These are phyloP conservation scores for Phaethon lepturus DNA, from an alignment of 2,113 vertebrate genomes.

Conservation along the genomic window DNA sequence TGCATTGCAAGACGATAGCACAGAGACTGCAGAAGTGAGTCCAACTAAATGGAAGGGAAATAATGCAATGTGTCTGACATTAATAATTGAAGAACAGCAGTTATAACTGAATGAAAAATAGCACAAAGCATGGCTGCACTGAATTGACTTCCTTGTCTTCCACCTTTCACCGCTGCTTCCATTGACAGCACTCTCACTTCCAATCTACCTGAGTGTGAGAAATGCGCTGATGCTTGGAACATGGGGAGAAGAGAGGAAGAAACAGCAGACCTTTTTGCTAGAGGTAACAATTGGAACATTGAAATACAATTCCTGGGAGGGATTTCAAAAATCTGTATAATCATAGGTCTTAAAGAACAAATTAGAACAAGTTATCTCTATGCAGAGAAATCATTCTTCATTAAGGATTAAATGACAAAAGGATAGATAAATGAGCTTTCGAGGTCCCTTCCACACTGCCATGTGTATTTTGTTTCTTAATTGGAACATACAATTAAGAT, in stretches of 20 bases:
- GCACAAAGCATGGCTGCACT: background rate
- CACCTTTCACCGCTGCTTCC: background rate
- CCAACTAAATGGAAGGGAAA: background rate
- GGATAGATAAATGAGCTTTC: background rate
- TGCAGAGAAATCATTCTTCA: background rate
- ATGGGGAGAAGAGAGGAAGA: background rate
- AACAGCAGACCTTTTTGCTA: background rate
- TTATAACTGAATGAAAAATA: background rate
- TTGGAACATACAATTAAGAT: background rate
- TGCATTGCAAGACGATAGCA: background rate
- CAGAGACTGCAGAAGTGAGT: background rate
- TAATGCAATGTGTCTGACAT: background rate
- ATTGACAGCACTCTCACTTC: background rate
- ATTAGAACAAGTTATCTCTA: background rate
- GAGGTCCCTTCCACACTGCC: background rate
- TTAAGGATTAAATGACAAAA: background rate
- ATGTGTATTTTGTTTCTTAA: background rate
- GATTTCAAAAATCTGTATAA: background rate
- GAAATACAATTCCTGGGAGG: background rate
- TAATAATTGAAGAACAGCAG: background rate
- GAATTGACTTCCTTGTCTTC: background rate
- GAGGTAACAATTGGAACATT: background rate
- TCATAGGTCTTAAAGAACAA: background rate
- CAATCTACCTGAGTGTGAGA: background rate
- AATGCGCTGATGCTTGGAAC: background rate